These are phyloP conservation scores for Enteromius fasciolatus DNA, from an alignment of 2,797 vertebrate genomes.

Conservation along the genomic window DNA sequence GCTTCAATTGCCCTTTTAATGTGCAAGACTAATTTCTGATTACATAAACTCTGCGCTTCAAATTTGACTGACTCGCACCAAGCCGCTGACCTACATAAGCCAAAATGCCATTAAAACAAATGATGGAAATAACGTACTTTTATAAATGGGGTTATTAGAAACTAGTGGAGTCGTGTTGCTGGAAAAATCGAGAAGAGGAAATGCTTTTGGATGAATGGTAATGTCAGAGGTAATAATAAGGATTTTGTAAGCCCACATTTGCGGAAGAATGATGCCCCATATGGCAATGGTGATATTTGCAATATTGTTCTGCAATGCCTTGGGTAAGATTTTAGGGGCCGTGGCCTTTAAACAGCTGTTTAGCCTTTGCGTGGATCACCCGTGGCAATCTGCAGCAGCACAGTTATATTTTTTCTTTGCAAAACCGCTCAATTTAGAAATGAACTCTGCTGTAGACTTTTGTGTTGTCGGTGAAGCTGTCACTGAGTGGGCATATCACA, in stretches of 20 bases:
- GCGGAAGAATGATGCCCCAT: constrained; percentile 35
- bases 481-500: constrained; percentile 21
- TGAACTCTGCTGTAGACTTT: constrained; percentile 31
- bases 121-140: constrained; percentile 30
- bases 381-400: constrained; percentile 27
- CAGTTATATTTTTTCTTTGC: constrained; percentile 19
- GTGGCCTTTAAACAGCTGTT: constrained; percentile 50
- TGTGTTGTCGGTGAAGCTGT: background rate
- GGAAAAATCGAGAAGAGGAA: background rate
- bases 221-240: constrained; percentile 21
- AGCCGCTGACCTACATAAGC: constrained; percentile 44
- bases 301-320: constrained; percentile 43
- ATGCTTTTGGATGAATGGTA: constrained; percentile 18
- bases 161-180: background rate
- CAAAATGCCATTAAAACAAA: constrained; percentile 32
- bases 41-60: constrained; percentile 20
- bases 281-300: constrained; percentile 47
- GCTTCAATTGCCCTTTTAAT: constrained; percentile 48
- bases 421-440: constrained; percentile 30
- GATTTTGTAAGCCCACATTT: constrained; percentile 35
- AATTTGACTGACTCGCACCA: constrained; percentile 17
- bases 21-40: constrained; percentile 46
- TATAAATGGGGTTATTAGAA: constrained; percentile 32
- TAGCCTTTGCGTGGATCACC: constrained; percentile 48
- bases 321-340: constrained; percentile 42